A percentile compares a stretch with the other conserved stretches of the same genome.
These are phyloP conservation scores for Bellardia pandia DNA, from an alignment of 2,888 invertebrate genomes.

Conservation along the genomic window DNA sequence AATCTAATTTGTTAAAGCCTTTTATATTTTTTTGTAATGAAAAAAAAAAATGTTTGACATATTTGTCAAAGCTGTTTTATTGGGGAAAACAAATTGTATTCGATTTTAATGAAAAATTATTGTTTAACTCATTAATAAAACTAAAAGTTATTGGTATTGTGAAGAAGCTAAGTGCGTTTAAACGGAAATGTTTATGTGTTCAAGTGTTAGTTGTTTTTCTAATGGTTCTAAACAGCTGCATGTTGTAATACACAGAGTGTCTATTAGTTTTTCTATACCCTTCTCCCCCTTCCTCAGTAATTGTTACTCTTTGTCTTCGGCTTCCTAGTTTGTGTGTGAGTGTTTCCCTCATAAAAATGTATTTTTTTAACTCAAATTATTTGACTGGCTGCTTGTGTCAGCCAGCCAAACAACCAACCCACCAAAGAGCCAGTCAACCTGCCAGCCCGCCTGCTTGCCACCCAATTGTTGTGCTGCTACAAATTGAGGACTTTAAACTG, in stretches of 20 bases:
- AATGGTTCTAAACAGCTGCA: conserved; percentile 62
- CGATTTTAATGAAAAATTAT: conserved; percentile 40
- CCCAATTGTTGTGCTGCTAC: conserved; percentile 56
- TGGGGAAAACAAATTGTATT: neutral
- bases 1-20: conserved; percentile 20
- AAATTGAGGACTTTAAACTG: conserved; percentile 82
- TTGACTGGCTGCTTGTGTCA: conserved; percentile 43
- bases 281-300: neutral
- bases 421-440: conserved; percentile 4
- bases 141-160: conserved; percentile 32
- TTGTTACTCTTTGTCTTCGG: neutral
- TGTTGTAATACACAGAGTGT: neutral
- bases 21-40: conserved; percentile 25
- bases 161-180: neutral
- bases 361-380: conserved; percentile 39
- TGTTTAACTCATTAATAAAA: conserved; percentile 56
- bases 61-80: conserved; percentile 43
- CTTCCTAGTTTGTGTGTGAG: neutral
- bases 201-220: conserved; percentile 3
- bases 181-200: conserved; percentile 60
- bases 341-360: neutral
- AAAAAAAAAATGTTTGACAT: conserved; percentile 18
- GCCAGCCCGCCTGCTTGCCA: conserved; percentile 38
- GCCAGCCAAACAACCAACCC: conserved; percentile 11
- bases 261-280: neutral